A percentile compares a stretch with the other conserved stretches of the same genome.
phyloP scores from a whole-genome alignment of 1,140 invertebrate species.

The Vollenhovia emeryi region DNA sequence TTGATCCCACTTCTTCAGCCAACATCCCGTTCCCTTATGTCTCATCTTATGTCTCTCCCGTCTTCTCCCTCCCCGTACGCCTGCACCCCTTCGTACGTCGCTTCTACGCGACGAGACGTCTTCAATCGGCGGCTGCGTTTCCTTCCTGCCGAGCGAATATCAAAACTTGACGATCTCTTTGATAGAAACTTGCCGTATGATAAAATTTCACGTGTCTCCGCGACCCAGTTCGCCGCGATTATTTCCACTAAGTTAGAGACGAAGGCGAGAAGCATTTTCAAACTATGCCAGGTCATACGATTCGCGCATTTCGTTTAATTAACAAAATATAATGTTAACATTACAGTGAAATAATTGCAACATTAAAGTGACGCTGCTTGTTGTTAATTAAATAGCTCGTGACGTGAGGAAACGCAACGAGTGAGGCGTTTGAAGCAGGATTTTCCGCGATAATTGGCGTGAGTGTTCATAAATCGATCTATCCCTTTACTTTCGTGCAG shows the following conservation, averaged over 20 bases:
- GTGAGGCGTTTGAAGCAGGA: constrained; percentile 2
- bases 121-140: constrained; percentile 8
- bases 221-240: constrained; percentile 30
- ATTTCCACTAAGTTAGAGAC: background rate
- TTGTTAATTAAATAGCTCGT: background rate
- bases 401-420: background rate
- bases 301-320: background rate
- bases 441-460: background rate
- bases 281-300: background rate
- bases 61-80: constrained; percentile 7
- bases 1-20: constrained; percentile 48
- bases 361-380: constrained; percentile 1
- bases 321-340: background rate
- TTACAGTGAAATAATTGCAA: background rate
- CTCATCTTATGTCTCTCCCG: constrained; percentile 48
- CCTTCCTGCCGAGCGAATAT: constrained; percentile 9
- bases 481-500: background rate
- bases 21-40: constrained; percentile 54
- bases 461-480: background rate
- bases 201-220: constrained; percentile 46
- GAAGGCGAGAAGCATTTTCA: background rate
- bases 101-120: background rate
- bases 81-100: background rate
- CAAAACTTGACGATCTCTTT: constrained; percentile 9
- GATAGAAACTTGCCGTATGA: constrained; percentile 7